Base-by-base conservation (phyloP, 1,140 invertebrate species). In the Glossosoma conforme region DNA sequence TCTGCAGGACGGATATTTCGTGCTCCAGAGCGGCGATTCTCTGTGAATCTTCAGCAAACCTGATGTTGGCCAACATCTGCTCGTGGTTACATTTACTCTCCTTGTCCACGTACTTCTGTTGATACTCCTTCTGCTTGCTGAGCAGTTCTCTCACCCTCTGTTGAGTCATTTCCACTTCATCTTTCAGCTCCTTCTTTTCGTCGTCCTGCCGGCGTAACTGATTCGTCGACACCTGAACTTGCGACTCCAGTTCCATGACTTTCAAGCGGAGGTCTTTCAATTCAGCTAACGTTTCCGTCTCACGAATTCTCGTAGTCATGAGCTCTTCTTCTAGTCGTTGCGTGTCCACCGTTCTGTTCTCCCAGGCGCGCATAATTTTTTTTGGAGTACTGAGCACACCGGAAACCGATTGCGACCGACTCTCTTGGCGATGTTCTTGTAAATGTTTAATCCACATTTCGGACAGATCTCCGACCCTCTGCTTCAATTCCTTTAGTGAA, bases 181-280 rank as follows among this genome's bases (percentile, higher is more conserved):
- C 83, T 41, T 81, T 78, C 54, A 93, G 65, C 59, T 79, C 77
- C 66, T 91, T 91, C 56, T 89, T 85, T 60, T 93, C 89, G 33
- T 95, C 91, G 58, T 94, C 92, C 69, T 94, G 90, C 33, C 93
- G 76, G 32, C 86, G 80, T 44, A 94, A 73, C 62, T 95, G 91
- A 72, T 95, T 94, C 10, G 86, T 87, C 33, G 87, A 87, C 0
- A 95, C 91, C 66, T 94, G 90, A 18, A 92, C 91, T 70, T 93
- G 90, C 4, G 92, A 94, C 68, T 97, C 93, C 15, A 96, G 74
- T 68, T 97, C 93, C 93, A 97, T 97, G 0, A 93, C 78, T 69
- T 93, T 94, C 10, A 94, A 79, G 60, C 91, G 82, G 41, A 92
- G 76, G 64, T 95, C 91, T 66, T 95, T 94, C 1, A 94, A 74